phyloP scores from a whole-genome alignment of 2,888 invertebrate genomes.

The Eremobia ochroleuca region DNA sequence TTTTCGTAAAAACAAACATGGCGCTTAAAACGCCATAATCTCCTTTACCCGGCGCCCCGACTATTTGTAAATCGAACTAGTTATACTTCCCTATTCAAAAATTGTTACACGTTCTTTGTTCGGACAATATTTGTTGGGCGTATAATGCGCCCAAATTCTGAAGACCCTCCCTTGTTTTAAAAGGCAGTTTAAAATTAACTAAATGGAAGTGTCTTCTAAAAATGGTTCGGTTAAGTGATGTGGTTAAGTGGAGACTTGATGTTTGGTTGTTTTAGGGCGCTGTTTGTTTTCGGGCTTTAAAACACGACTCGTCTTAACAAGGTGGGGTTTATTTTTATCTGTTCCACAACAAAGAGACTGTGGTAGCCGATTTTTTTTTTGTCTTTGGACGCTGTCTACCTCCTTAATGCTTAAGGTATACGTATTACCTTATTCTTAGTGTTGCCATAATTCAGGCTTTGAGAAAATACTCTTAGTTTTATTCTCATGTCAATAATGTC shows the following conservation, averaged over 20 bases:
- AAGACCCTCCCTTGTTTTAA: conserved; percentile 71
- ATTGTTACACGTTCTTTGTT: conserved; percentile 86
- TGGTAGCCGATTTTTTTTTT: conserved; percentile 69
- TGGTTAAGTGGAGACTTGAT: conserved; percentile 87
- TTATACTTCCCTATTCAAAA: conserved; percentile 83
- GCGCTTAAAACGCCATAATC: conserved; percentile 87
- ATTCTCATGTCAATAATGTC: background rate
- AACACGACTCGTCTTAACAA: conserved; percentile 87
- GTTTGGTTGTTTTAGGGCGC: conserved; percentile 89
- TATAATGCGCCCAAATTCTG: conserved; percentile 80
- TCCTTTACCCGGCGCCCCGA: conserved; percentile 85
- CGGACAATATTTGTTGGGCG: conserved; percentile 81
- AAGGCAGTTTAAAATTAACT: conserved; percentile 63
- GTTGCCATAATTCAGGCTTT: conserved; percentile 51
- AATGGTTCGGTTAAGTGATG: conserved; percentile 86
- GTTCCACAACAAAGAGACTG: conserved; percentile 72
- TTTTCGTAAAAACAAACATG: conserved; percentile 87
- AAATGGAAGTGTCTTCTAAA: conserved; percentile 74
- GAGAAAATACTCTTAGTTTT: conserved; percentile 20
- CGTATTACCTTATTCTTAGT: conserved; percentile 45
- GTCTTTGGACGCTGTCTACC: conserved; percentile 55
- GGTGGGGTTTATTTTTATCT: conserved; percentile 84
- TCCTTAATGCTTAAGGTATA: conserved; percentile 59
- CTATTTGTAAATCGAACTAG: conserved; percentile 83
- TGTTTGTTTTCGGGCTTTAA: conserved; percentile 85